phyloP scores from a whole-genome alignment of 2,797 vertebrate genomes.

The Gorsachius magnificus region DNA sequence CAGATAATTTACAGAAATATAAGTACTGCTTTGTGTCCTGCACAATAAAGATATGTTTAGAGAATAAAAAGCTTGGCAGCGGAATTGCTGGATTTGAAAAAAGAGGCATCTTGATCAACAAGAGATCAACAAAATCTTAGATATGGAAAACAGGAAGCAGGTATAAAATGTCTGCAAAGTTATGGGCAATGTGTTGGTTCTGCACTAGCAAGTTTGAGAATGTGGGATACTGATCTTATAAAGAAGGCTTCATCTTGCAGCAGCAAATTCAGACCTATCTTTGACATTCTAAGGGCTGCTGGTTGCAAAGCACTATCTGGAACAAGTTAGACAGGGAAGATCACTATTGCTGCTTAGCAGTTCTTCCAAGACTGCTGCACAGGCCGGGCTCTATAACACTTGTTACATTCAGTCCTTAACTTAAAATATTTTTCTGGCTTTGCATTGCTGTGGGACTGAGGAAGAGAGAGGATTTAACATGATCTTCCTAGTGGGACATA shows the following conservation, averaged over 20 bases:
- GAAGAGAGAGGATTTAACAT: not conserved
- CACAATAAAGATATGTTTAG: not conserved
- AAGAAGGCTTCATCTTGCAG: not conserved
- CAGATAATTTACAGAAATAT: not conserved
- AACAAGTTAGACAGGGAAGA: not conserved
- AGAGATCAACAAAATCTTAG: not conserved
- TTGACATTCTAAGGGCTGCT: not conserved
- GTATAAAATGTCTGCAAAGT: not conserved
- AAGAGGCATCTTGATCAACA: not conserved
- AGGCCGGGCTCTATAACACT: not conserved
- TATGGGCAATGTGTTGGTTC: not conserved
- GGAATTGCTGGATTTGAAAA: not conserved
- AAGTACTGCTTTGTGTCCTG: not conserved
- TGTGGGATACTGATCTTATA: not conserved
- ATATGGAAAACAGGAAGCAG: not conserved
- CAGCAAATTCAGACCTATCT: not conserved
- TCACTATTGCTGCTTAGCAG: not conserved
- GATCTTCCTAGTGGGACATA: not conserved
- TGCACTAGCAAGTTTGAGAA: not conserved
- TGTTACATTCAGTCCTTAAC: not conserved
- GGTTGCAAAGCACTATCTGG: not conserved
- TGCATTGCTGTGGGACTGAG: not conserved
- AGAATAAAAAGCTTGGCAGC: not conserved
- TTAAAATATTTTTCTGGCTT: not conserved
- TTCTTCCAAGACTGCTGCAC: not conserved